A percentile compares a stretch with the other conserved stretches of the same genome.
Conservation (phyloP, 2,888 invertebrate species). For the Gasteruption jaculator region DNA sequence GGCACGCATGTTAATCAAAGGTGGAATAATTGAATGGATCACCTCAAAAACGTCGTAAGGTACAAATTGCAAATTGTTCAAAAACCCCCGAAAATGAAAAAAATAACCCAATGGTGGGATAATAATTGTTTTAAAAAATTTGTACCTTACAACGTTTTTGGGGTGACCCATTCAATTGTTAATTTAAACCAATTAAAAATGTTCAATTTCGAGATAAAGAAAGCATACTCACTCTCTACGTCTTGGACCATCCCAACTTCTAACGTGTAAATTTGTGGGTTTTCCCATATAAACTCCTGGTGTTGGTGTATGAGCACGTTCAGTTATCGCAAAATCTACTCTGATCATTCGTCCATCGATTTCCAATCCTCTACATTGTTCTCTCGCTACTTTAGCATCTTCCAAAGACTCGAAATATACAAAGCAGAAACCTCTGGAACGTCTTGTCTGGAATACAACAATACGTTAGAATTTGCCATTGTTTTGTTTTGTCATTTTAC, state of each 20-base stretch:
- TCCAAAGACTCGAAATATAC: constrained; percentile 86
- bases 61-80: no score
- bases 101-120: no score
- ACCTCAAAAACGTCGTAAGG: no score
- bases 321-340: constrained; percentile 94
- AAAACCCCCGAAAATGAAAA: no score
- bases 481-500: constrained; percentile 3
- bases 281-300: constrained; percentile 97
- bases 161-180: no score
- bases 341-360: constrained; percentile 90
- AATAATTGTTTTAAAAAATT: no score
- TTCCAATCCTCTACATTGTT: constrained; percentile 90
- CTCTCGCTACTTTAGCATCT: constrained; percentile 91
- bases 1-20: no score
- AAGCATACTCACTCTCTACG: constrained; percentile 61
- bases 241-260: constrained; percentile 40
- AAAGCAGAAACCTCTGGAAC: constrained; percentile 95
- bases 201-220: no score
- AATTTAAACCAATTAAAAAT: no score
- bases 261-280: constrained; percentile 59
- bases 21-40: no score
- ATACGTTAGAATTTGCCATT: not conserved
- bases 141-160: no score
- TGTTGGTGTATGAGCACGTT: constrained; percentile 94
- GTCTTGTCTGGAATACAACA: constrained; percentile 69